Evolutionary conservation across 64 coral and sea anemone species (phyloP), one percentile per base, ranked within the genome.

Genomic region (Montipora efflorescens): DNA sequence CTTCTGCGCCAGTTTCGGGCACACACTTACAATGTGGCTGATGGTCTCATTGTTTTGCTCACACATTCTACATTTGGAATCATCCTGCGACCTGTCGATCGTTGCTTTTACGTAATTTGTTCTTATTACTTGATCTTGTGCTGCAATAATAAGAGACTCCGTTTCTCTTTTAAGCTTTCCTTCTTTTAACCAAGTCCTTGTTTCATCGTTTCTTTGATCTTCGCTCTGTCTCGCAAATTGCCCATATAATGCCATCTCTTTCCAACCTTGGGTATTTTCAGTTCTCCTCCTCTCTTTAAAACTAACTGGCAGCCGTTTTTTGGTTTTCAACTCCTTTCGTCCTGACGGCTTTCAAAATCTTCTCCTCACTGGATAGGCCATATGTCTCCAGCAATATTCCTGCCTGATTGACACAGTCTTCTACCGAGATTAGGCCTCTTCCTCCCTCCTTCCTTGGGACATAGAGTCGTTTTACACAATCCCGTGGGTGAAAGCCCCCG

Each of bases 1-100:
- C 20, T 61, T 78, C 46, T 90, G 75, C 5, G 76, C 88, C 45
- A 90, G 45, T 79, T 79, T 90, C n/a, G 49, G 14, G 47, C 74
- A 79, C 11, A 0, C 53, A 47, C 75, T 90, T 7, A 90, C 23
- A 21, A 90, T 66, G 46, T 90, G 76, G 13, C 12, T 78, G 43
- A 90, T 79, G 23, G 52, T 78, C 36, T 90, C 88, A 12, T 45
- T 77, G 75, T 23, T 23, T 77, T 36, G 23, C 9, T 77, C 46
- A 15, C 7, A 77, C 23, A 77, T 77, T 77, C 75, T 77, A 4
- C 47, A 77, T 77, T 77, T 36, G 47, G 28, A 0, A 36, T 36
- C 47, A 23, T 19, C 47, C 23, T 77, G 25, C 46, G 23, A 48
- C 23, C 47, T 77, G 25, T 77, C 25, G 75, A 77, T 18, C 75